Percentiles rank a stretch among this genome's conserved stretches.
These are phyloP conservation scores for Macrotis lagotis DNA, from an alignment of 2,113 vertebrate genomes.

Conservation along the genomic window DNA sequence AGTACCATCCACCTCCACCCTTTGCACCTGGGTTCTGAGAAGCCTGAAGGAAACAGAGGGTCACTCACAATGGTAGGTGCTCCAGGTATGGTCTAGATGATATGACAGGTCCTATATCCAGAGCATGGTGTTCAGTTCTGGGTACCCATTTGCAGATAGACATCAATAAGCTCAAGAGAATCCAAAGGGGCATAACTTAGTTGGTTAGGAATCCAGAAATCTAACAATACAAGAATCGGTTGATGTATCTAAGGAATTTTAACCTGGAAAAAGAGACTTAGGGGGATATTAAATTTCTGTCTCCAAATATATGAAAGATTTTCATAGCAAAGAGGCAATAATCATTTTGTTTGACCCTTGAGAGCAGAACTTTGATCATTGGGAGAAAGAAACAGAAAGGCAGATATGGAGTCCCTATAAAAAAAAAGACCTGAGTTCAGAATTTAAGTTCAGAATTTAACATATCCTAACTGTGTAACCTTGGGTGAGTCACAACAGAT, in stretches of 20 bases:
- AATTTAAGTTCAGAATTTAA: neutral
- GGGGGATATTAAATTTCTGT: neutral
- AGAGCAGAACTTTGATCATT: neutral
- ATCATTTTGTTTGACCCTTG: neutral
- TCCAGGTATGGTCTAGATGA: neutral
- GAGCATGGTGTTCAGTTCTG: neutral
- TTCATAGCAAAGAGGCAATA: neutral
- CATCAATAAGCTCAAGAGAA: neutral
- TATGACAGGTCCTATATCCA: neutral
- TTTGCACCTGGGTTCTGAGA: conserved; percentile 86
- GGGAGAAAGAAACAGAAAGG: neutral
- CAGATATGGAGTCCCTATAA: neutral
- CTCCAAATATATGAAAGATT: neutral
- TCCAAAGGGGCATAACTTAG: neutral
- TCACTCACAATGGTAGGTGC: neutral
- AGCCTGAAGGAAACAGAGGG: neutral
- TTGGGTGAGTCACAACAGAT: neutral
- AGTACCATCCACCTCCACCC: conserved; percentile 84
- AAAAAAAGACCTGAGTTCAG: neutral
- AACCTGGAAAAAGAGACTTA: neutral
- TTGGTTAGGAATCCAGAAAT: neutral
- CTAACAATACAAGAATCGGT: neutral
- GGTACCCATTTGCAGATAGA: neutral
- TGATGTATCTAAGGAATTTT: neutral
- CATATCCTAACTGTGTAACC: neutral